These are phyloP conservation scores for Phenacoccus solenopsis DNA, from an alignment of 1,140 invertebrate species.

Conservation along the genomic window DNA sequence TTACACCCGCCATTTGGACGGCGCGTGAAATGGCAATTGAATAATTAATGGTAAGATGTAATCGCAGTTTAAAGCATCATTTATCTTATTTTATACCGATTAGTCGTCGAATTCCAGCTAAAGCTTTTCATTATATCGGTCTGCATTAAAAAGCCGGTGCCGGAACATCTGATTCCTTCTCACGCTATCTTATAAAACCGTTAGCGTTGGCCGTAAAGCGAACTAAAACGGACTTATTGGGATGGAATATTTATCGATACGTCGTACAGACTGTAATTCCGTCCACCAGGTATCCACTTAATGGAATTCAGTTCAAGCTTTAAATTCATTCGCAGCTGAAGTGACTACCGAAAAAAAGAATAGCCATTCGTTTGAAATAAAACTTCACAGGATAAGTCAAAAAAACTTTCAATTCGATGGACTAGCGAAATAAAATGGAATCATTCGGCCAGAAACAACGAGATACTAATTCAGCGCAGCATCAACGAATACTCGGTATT, in stretches of 20 bases:
- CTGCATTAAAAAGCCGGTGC: not conserved
- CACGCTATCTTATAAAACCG: not conserved
- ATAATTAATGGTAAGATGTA: not conserved
- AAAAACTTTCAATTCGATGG: too few species aligned
- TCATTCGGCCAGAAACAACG: too few species aligned
- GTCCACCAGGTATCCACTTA: too few species aligned
- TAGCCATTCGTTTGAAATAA: too few species aligned
- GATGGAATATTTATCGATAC: not conserved
- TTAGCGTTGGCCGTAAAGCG: not conserved
- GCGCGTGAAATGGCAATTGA: not conserved
- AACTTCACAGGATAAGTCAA: too few species aligned
- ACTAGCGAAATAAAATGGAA: too few species aligned
- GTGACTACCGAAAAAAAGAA: too few species aligned
- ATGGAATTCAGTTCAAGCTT: too few species aligned
- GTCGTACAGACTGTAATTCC: not conserved
- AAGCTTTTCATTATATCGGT: not conserved
- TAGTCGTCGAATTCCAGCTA: not conserved
- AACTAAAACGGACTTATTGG: not conserved
- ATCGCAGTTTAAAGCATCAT: not conserved
- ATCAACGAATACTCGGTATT: too few species aligned
- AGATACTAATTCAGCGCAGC: too few species aligned
- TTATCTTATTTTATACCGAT: not conserved
- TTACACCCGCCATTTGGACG: not conserved
- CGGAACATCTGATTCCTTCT: not conserved
- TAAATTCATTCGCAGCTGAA: too few species aligned